These are phyloP conservation scores for Gnathonemus echidnorhynchus DNA, from an alignment of 2,113 vertebrate genomes.

Conservation along the genomic window DNA sequence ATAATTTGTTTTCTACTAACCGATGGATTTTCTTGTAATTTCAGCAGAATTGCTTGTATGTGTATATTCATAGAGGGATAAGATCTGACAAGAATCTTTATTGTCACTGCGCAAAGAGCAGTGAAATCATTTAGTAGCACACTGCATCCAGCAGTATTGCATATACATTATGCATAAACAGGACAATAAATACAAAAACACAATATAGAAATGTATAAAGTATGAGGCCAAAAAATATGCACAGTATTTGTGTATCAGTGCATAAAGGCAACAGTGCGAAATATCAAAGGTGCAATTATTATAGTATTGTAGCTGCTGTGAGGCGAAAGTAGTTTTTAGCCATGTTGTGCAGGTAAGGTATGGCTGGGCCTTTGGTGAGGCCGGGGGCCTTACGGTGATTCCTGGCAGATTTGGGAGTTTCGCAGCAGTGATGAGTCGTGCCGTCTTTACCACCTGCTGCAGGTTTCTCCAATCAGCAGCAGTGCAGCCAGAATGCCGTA, in stretches of 20 bases:
- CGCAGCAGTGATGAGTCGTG: background rate
- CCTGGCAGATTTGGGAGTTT: background rate
- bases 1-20: background rate
- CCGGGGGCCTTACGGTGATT: background rate
- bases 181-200: background rate
- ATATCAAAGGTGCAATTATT: background rate
- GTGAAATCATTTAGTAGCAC: background rate
- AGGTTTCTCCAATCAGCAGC: background rate
- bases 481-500: background rate
- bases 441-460: background rate
- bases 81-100: background rate
- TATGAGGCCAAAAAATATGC: background rate
- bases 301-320: background rate
- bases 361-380: background rate
- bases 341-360: background rate
- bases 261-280: background rate
- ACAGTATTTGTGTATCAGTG: background rate
- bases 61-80: background rate
- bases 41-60: background rate
- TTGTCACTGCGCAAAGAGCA: background rate
- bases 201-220: background rate
- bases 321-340: background rate
- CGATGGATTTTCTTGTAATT: background rate
- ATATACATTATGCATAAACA: background rate
- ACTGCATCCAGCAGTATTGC: background rate